Conservation (phyloP, 2,113 vertebrate genomes). For the Pandion haliaetus region DNA sequence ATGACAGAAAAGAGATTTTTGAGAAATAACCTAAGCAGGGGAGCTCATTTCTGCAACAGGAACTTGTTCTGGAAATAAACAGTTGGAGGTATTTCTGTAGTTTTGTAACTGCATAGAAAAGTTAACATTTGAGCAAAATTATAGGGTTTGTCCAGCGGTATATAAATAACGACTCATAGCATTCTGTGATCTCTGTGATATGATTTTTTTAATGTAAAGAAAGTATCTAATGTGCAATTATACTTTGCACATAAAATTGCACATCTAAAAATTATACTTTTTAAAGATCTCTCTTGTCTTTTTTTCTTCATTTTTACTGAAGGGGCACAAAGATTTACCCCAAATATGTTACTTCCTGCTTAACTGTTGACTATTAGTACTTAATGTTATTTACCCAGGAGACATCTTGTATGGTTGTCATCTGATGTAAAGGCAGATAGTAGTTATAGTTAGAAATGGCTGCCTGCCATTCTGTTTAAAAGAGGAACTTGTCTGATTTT, state of each 20-base stretch:
- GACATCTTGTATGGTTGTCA: conserved; percentile 3
- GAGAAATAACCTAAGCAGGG: neutral
- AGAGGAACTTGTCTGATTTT: conserved; percentile 72
- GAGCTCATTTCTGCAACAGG: neutral
- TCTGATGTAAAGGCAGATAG: conserved; percentile 24
- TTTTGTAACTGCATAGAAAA: neutral
- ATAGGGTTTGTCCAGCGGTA: neutral
- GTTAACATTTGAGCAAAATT: neutral
- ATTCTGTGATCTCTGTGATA: neutral
- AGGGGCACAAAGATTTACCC: neutral
- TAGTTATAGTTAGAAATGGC: conserved; percentile 65
- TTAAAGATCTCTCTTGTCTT: neutral
- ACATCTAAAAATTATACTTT: neutral
- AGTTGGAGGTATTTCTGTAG: neutral
- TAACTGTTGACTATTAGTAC: neutral
- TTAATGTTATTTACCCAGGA: neutral
- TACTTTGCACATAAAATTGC: neutral
- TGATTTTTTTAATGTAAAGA: neutral
- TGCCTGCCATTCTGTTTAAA: conserved; percentile 73
- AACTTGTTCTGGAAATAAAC: neutral
- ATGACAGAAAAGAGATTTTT: neutral
- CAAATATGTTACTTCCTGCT: conserved; percentile 11
- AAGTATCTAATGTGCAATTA: neutral
- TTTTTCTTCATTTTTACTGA: neutral
- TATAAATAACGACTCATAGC: neutral